Base-by-base conservation (phyloP, 1,140 invertebrate genomes). In the Magallana ariakensis region DNA sequence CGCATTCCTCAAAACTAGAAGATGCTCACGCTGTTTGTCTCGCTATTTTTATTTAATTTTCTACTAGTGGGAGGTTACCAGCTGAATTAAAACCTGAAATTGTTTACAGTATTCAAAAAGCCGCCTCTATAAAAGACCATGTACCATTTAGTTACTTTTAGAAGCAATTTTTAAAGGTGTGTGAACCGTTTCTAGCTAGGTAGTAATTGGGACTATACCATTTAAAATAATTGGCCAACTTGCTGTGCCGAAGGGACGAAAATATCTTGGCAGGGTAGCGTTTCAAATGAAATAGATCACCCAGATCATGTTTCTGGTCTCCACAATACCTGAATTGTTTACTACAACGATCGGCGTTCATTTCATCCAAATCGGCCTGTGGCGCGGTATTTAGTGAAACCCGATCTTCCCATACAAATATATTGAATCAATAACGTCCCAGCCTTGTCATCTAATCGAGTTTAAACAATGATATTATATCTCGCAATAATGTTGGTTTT, bases 391-490 rank as follows among this genome's bases (percentile, higher is more conserved):
- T 82, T 82, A 82, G 46, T 82, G 80, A 82, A 82, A 82, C 80
- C 80, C 80, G 46, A 82, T 82, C 46, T 46, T 19, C 16, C 80
- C 80, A 82, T 82, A 56, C 80, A 82, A 82, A 82, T 82, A 82
- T 82, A 82, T 82, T 82, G 66, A 82, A 82, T 82, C 80, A 82
- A 82, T 82, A 82, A n/a, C 46, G 33, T 75, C 15, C 46, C 46
- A 54, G 80, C 80, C 54, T 54, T 55, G 80, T 56, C 80, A 82
- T 75, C 66, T 82, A 82, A 82, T 82, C 46, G 80, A 56, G 80
- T 82, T 82, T 82, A 82, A 82, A 82, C 80, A 82, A 82, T 82
- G 80, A 55, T 82, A 82, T 82, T 82, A 82, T 82, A 82, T 82
- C 80, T 56, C 54, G 80, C 80, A 54, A 82, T 82, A 82, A 82